Evolutionary conservation across 2,888 invertebrate species (phyloP), one percentile per base, ranked within the genome.

Genomic region (Caenorhabditis macrosperma): DNA sequence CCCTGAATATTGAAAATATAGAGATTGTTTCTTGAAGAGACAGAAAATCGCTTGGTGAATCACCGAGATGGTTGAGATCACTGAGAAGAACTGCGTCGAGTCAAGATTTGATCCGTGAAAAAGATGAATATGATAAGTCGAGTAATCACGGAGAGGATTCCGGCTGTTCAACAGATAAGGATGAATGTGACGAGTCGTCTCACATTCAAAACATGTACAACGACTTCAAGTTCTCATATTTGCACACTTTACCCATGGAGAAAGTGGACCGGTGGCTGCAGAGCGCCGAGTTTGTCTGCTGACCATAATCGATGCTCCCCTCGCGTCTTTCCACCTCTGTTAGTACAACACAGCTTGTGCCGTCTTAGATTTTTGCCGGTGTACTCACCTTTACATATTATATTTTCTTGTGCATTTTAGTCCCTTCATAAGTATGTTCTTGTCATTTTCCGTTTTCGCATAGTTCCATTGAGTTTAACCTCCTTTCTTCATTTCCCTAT

Each of bases 191-290:
- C 17, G 26, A 60, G 44, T 60, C 55, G 20, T 28, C 38, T 20
- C 44, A 30, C 10, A 69, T 61, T n/a, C 78, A 78, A 50, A 79
- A 79, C 35, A 79, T 79, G 79, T 79, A 79, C 57, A 79, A 79
- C 30, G 68, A 68, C 26, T 79, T 74, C 33, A 79, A 79, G 59
- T 79, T 79, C 48, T 79, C 79, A 41, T 79, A 55, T 33, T 26
- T 79, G 12, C 46, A 74, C 46, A 79, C 80, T 12, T 26, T 80
- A 2, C 80, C 80, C 6, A 76, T 76, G 69, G 80, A 80, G 41
- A 80, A 80, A 57, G 80, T 80, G 3, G 75, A 80, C 60, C 55
- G 68, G 17, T 80, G 80, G 80, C 48, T 80, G n/a, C 61, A 71
- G 50, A 71, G 71, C 33, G 69, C 80, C 10, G 75, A 80, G 41